These are phyloP conservation scores for Eonycteris spelaea DNA, from an alignment of 2,113 vertebrate species.

Conservation along the genomic window DNA sequence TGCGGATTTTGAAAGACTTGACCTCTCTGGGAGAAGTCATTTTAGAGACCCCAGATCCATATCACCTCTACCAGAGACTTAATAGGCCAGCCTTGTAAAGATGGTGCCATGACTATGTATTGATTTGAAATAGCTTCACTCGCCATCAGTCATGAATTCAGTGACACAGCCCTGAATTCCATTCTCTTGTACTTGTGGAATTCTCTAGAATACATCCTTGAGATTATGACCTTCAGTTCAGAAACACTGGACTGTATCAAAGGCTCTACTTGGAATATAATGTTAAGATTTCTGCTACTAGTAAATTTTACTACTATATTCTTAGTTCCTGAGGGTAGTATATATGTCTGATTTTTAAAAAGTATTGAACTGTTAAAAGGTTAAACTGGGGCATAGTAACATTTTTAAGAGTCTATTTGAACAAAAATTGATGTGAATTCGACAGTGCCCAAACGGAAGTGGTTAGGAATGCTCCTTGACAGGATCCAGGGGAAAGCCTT, in stretches of 20 bases:
- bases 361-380: neutral
- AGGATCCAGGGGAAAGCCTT: neutral
- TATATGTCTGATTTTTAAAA: neutral
- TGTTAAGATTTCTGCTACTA: neutral
- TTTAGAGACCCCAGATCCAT: neutral
- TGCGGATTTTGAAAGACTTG: constrained; percentile 57
- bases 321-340: neutral
- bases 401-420: neutral
- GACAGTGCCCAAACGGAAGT: neutral
- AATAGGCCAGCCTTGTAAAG: neutral
- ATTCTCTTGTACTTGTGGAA: neutral
- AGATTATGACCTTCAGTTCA: neutral
- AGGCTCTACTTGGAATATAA: neutral
- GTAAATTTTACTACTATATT: neutral
- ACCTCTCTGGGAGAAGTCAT: constrained; percentile 40
- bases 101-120: neutral
- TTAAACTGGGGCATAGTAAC: neutral
- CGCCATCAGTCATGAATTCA: neutral
- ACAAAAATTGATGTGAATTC: neutral
- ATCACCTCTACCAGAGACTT: neutral
- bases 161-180: neutral
- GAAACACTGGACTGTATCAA: neutral
- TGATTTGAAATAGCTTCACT: neutral
- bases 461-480: neutral
- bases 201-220: constrained; percentile 6